Evolutionary conservation across 2,797 vertebrate species (phyloP), one percentile per base, ranked within the genome.

Genomic region (Molossus molossus): DNA sequence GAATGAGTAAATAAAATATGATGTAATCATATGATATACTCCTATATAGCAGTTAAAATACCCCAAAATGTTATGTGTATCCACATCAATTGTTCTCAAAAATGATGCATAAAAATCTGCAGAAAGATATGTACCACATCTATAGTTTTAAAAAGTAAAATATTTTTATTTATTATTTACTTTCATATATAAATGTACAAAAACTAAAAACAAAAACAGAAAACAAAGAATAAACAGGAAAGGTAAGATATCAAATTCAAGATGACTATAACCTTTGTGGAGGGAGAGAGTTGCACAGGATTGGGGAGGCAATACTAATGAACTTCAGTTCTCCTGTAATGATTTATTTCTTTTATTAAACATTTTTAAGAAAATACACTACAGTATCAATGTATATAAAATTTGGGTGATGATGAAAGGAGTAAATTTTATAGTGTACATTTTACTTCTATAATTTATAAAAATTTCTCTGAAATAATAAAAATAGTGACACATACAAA

Each of bases 381-480:
- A 60, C 2, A 53, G 14, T 29, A 4, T 33, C 62, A 94, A 14
- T 45, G 25, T 70, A 62, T 70, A 84, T 77, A 55, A 90, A 90
- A 45, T 84, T 53, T 55, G 27, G 64, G 72, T 5, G 3, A 45
- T 79, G 40, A 72, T 29, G 33, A 90, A 21, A 70, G 18, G 45
- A 20, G 0, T 40, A 62, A 77, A 77, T 45, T 82, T 90, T 45
- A 45, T 27, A 62, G 17, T 84, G 72, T 53, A 33, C n/a, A 64
- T 45, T 79, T 84, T 14, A 45, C 27, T 55, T 77, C 64, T 53
- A 83, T 37, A 13, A 67, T n/a, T 17, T 33, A 58, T 37, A 27
- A 77, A 48, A 83, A 50, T 92, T 58, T 88, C 27, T 58, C 21
- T 75, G 6, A 82, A 89, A 84, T 94, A 62, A 53, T 84, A 40